These are phyloP conservation scores for Lipophrys pholis DNA, from an alignment of 2,113 vertebrate genomes.

Conservation along the genomic window DNA sequence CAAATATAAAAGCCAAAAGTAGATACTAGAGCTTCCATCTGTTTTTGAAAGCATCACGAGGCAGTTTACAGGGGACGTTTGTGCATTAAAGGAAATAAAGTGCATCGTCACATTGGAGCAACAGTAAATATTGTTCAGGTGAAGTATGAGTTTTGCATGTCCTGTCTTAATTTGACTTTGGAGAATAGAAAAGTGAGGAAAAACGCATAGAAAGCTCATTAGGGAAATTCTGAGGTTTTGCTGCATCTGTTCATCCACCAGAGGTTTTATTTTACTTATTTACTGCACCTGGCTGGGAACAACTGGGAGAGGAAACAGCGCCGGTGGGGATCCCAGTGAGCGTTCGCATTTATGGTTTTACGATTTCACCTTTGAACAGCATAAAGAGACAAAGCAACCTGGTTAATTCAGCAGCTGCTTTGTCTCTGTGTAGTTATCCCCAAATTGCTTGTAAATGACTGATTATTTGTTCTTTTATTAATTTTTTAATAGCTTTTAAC, in stretches of 20 bases:
- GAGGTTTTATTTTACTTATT: no score
- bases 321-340: background rate
- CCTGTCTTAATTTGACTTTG: background rate
- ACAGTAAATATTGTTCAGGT: background rate
- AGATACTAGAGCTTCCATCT: no score
- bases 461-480: no score
- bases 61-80: no score
- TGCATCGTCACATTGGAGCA: background rate
- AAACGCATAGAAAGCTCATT: background rate
- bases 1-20: no score
- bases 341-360: slow-evolving; percentile 7
- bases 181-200: background rate
- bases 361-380: slow-evolving; percentile 25
- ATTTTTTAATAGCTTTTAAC: no score
- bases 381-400: background rate
- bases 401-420: background rate
- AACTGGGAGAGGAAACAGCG: background rate
- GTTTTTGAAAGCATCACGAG: no score
- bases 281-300: background rate
- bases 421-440: background rate
- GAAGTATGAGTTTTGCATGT: background rate
- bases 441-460: no score
- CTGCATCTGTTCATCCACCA: background rate
- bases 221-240: slow-evolving; percentile 12
- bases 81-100: no score